These are phyloP conservation scores for Apogon hyalosoma DNA, from an alignment of 2,797 vertebrate species.

Conservation along the genomic window DNA sequence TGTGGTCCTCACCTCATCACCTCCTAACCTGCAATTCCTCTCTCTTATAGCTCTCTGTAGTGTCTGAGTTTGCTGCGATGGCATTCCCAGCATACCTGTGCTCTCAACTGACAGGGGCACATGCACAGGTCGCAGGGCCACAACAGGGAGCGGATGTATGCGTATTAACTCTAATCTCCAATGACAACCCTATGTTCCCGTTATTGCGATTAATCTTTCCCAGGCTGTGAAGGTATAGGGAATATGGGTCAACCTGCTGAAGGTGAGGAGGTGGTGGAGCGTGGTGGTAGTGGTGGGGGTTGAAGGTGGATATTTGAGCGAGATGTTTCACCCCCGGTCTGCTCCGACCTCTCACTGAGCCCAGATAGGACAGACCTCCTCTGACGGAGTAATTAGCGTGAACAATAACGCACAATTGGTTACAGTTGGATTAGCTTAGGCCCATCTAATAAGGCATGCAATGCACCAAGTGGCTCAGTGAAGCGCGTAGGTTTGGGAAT, in stretches of 20 bases:
- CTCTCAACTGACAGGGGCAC: conserved; percentile 64
- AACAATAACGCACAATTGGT: conserved; percentile 72
- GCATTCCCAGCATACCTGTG: conserved; percentile 76
- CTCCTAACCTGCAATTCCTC: conserved; percentile 47
- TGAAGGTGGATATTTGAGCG: conserved; percentile 31
- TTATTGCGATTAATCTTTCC: conserved; percentile 67
- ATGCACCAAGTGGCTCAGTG: conserved; percentile 66
- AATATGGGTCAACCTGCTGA: conserved; percentile 44
- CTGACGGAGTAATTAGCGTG: conserved; percentile 73
- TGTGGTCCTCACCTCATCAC: conserved; percentile 53
- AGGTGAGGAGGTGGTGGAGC: conserved; percentile 4
- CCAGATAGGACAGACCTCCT: conserved; percentile 45
- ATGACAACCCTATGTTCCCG: conserved; percentile 49
- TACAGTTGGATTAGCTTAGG: conserved; percentile 74
- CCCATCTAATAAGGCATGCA: conserved; percentile 70
- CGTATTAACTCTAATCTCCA: conserved; percentile 65
- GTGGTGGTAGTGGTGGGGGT: background rate
- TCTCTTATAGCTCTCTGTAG: conserved; percentile 37
- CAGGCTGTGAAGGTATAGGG: conserved; percentile 33
- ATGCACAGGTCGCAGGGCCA: conserved; percentile 64
- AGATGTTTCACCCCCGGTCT: conserved; percentile 52
- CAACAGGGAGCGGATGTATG: conserved; percentile 62
- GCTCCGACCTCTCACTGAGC: conserved; percentile 54
- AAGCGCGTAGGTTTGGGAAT: conserved; percentile 59
- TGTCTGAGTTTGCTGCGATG: conserved; percentile 35